phyloP scores from a whole-genome alignment of 1,140 invertebrate species.

The Halesus radiatus region DNA sequence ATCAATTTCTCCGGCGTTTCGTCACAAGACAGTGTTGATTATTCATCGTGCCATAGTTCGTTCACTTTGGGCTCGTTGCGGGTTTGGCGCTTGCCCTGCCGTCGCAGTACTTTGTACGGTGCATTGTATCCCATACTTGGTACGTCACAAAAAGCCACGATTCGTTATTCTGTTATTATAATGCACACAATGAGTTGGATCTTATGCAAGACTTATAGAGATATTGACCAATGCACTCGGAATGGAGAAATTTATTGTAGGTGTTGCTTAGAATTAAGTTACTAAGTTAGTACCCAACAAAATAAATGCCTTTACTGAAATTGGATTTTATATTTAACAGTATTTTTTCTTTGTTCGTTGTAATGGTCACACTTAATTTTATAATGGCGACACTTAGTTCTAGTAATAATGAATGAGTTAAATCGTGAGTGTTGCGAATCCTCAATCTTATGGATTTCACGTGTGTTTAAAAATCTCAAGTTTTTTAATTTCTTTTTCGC shows the following conservation, averaged over 20 bases:
- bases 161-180: constrained; percentile 9
- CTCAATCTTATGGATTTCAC: too few species aligned
- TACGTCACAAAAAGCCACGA: neutral
- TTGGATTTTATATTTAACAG: too few species aligned
- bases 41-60: neutral
- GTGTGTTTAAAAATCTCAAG: too few species aligned
- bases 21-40: neutral
- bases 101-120: neutral
- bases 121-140: neutral
- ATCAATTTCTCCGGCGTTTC: neutral
- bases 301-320: too few species aligned
- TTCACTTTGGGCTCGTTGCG: neutral
- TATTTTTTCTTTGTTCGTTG: too few species aligned
- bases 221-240: neutral
- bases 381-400: too few species aligned
- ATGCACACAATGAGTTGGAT: neutral
- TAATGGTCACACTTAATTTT: too few species aligned
- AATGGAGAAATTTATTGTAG: constrained; percentile 53
- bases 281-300: neutral
- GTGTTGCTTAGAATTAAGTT: too few species aligned
- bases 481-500: too few species aligned
- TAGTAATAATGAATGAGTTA: too few species aligned
- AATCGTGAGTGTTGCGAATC: too few species aligned
- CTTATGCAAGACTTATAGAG: too few species aligned
- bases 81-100: neutral